A percentile compares a stretch with the other conserved stretches of the same genome.
Conservation (phyloP, 2,888 invertebrate species). For the Chaetogeoica ovagalla region DNA sequence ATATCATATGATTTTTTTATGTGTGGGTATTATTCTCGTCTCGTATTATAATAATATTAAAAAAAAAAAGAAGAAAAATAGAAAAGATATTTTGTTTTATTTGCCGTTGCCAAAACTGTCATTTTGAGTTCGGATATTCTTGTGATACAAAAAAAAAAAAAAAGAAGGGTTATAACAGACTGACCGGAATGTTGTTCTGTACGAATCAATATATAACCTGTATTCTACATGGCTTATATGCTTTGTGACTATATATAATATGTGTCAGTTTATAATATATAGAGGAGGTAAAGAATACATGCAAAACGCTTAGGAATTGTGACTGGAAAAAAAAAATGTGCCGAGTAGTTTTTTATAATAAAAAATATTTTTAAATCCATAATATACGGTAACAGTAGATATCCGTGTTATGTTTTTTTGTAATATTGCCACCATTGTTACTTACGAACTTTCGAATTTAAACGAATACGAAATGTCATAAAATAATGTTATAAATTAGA, state of each 20-base stretch:
- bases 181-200: constrained; percentile 19
- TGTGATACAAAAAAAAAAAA: not conserved
- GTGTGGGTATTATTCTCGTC: too few relatives aligned
- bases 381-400: too few relatives aligned
- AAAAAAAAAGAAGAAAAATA: too few relatives aligned
- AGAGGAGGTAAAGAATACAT: not conserved
- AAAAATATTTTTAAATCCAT: too few relatives aligned
- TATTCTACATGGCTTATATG: constrained; percentile 6
- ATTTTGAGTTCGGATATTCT: not conserved
- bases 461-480: too few relatives aligned
- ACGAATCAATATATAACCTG: constrained; percentile 42
- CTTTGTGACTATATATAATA: not conserved
- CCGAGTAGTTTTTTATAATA: not conserved
- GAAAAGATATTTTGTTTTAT: not conserved
- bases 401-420: too few relatives aligned
- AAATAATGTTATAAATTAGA: too few relatives aligned
- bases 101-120: not conserved
- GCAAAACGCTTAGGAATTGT: not conserved
- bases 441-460: too few relatives aligned
- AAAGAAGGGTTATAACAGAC: constrained; percentile 18
- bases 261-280: not conserved
- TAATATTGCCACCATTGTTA: too few relatives aligned
- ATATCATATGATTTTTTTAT: too few relatives aligned
- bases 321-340: not conserved
- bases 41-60: too few relatives aligned